Conservation (phyloP, 1,140 invertebrate genomes). For the Ostrea edulis region DNA sequence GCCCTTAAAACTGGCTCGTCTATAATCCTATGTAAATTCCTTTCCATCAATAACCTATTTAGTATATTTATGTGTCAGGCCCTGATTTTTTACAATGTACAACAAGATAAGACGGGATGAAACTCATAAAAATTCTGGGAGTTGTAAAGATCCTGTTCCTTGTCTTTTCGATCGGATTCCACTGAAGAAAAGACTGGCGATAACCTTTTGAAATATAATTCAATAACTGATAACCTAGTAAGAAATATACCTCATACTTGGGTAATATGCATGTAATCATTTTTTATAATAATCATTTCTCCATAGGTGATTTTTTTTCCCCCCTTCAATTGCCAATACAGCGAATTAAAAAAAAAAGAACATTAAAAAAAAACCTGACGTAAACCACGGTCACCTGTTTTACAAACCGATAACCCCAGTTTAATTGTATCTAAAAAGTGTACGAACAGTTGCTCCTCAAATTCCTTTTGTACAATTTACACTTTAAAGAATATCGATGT, state of each 20-base stretch:
- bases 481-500: neutral
- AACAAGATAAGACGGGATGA: conserved; percentile 12
- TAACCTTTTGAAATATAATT: conserved; percentile 29
- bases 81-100: neutral
- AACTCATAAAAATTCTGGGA: neutral
- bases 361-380: neutral
- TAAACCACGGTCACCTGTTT: neutral
- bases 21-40: neutral
- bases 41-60: conserved; percentile 18
- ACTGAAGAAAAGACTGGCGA: neutral
- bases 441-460: neutral
- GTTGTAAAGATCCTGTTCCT: neutral
- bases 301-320: neutral
- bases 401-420: neutral
- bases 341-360: neutral
- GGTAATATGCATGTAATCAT: conserved; percentile 17
- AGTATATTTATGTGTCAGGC: conserved; percentile 1
- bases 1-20: neutral
- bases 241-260: neutral
- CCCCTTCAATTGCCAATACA: neutral
- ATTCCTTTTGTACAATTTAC: neutral
- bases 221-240: conserved; percentile 15
- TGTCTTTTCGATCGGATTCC: neutral
- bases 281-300: neutral
- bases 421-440: neutral